Percentiles rank a stretch among this genome's conserved stretches.
Evolutionary conservation across 2,113 vertebrate genomes (phyloP).

Genomic region (Elanoides forficatus): DNA sequence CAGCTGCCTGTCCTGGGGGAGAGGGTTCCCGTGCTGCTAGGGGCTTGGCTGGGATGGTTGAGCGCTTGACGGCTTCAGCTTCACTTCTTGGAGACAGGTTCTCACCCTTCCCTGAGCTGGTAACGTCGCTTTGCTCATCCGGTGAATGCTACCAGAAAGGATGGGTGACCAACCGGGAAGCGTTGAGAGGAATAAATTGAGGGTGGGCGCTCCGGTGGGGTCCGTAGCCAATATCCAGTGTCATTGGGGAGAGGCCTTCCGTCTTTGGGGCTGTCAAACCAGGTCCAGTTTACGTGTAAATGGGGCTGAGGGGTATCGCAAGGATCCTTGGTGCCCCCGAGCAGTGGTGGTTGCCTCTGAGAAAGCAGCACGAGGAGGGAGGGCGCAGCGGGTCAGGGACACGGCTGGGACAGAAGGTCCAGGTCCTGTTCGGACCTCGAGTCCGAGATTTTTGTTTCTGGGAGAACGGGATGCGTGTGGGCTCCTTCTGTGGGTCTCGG

Average conservation of each 20-base stretch:
- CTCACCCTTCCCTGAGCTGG: neutral
- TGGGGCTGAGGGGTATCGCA: neutral
- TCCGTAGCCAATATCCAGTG: rapidly evolving
- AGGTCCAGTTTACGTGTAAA: neutral
- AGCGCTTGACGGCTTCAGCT: neutral
- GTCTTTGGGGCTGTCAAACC: neutral
- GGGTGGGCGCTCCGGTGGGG: neutral
- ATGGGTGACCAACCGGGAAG: neutral
- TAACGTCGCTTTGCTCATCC: neutral
- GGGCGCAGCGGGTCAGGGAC: rapidly evolving
- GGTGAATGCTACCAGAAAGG: neutral
- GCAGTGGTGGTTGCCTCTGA: rapidly evolving
- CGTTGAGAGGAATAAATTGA: neutral
- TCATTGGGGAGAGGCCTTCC: neutral
- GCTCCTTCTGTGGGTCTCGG: neutral
- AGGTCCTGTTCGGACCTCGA: neutral
- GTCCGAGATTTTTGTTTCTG: neutral
- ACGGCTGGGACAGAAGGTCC: neutral
- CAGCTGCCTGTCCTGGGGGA: rapidly evolving
- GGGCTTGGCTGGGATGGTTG: neutral
- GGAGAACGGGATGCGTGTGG: neutral
- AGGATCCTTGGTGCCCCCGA: neutral
- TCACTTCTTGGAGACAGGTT: neutral
- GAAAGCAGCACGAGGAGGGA: neutral
- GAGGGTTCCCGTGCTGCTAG: neutral